Evolutionary conservation across 2,888 invertebrate genomes (phyloP).

Genomic region (Tanytarsus gracilentus): DNA sequence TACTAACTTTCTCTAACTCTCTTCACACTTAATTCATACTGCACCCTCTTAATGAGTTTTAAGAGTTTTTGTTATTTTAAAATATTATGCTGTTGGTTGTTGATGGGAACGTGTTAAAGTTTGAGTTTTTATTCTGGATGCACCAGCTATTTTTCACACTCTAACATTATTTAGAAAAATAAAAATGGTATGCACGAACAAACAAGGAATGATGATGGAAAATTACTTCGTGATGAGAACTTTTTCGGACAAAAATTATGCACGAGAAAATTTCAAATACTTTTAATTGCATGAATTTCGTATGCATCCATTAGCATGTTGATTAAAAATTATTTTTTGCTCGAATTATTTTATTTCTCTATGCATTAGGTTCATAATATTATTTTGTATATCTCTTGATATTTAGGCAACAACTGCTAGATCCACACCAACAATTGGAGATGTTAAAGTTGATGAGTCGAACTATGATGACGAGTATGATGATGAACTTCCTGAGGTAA

Average conservation of each 20-base stretch:
- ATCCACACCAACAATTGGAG: background rate
- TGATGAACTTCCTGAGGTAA: constrained; percentile 10
- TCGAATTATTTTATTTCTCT: background rate
- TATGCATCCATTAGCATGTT: background rate
- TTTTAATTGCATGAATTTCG: constrained; percentile 8
- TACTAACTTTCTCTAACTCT: constrained; percentile 3
- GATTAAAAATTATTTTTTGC: background rate
- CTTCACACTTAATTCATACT: background rate
- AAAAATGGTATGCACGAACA: background rate
- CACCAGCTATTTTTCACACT: too few relatives aligned
- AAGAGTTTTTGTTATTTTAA: too few relatives aligned
- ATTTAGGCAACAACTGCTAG: background rate
- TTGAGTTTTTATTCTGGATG: too few relatives aligned
- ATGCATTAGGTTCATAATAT: background rate
- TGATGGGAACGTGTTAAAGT: too few relatives aligned
- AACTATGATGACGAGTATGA: constrained; percentile 29
- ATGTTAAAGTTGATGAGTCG: constrained; percentile 7
- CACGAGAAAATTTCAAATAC: background rate
- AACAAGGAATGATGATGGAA: background rate
- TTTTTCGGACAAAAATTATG: background rate
- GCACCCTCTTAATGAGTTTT: background rate
- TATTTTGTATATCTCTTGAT: background rate
- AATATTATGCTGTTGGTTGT: too few relatives aligned
- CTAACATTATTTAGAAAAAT: too few relatives aligned
- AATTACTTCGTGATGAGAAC: background rate